These are phyloP conservation scores for Tetropium fuscum DNA, from an alignment of 2,888 invertebrate species.

Conservation along the genomic window DNA sequence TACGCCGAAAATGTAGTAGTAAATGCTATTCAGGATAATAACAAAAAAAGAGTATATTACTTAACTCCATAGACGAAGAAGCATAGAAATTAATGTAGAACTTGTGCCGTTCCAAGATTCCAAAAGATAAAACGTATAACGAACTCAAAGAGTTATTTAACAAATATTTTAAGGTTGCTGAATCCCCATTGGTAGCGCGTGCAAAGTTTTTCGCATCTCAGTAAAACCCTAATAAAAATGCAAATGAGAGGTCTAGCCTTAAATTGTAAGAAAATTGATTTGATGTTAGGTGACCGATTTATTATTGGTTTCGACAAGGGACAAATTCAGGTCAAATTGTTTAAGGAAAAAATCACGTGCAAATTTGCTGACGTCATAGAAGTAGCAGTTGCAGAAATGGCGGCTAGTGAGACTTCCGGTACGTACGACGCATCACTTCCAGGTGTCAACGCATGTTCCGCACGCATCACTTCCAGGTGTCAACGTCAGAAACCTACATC, in stretches of 20 bases:
- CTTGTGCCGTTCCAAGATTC: too few species aligned
- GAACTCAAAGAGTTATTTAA: too few species aligned
- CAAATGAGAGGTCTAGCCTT: slow-evolving; percentile 11
- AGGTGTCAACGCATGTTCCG: too few species aligned
- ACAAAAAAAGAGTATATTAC: too few species aligned
- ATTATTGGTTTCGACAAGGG: slow-evolving; percentile 21
- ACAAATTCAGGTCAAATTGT: slow-evolving; percentile 18
- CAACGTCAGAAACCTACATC: slow-evolving; percentile 14
- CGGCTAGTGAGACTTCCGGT: slow-evolving; percentile 7
- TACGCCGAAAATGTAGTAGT: slow-evolving; percentile 1
- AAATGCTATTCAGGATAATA: not conserved
- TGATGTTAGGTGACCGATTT: slow-evolving; percentile 25
- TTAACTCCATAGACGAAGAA: too few species aligned
- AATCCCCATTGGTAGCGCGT: slow-evolving; percentile 11
- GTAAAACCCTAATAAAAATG: slow-evolving; percentile 18
- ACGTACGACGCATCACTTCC: slow-evolving; percentile 1
- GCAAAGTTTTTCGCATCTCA: slow-evolving; percentile 13
- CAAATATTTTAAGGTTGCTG: slow-evolving; percentile 14
- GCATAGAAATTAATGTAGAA: slow-evolving; percentile 21
- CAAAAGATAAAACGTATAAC: too few species aligned
- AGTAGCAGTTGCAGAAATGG: slow-evolving; percentile 21
- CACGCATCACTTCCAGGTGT: slow-evolving; percentile 3
- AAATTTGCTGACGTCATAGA: slow-evolving; percentile 18
- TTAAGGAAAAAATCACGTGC: slow-evolving; percentile 17
- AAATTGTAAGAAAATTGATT: slow-evolving; percentile 15